Conservation (phyloP, 2,888 invertebrate genomes). For the Crossocerus cetratus region DNA sequence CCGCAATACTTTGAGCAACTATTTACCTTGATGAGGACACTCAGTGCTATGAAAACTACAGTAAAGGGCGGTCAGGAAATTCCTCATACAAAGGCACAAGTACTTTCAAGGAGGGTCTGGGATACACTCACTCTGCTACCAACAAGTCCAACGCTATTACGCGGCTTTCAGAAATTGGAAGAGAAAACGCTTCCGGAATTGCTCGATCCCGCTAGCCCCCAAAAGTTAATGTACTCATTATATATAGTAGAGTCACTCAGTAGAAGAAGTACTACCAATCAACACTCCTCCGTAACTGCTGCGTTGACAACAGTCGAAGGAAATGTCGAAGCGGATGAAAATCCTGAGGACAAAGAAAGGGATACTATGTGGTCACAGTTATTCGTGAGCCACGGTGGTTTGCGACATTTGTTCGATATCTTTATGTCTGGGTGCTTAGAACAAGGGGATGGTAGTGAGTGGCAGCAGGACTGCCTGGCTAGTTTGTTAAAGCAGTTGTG, state of each 20-base stretch:
- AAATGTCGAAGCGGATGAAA: slow-evolving; percentile 58
- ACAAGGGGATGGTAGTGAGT: slow-evolving; percentile 88
- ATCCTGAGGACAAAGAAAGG: slow-evolving; percentile 59
- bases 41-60: slow-evolving; percentile 91
- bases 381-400: slow-evolving; percentile 92
- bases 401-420: slow-evolving; percentile 92
- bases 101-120: slow-evolving; percentile 93
- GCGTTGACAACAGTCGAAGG: slow-evolving; percentile 57
- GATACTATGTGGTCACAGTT: slow-evolving; percentile 83
- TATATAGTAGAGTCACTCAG: slow-evolving; percentile 91
- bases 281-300: slow-evolving; percentile 48
- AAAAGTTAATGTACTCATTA: slow-evolving; percentile 96
- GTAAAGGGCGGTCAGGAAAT: slow-evolving; percentile 84
- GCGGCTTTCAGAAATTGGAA: slow-evolving; percentile 88
- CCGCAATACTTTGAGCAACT: slow-evolving; percentile 94
- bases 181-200: slow-evolving; percentile 85
- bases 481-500: slow-evolving; percentile 91
- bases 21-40: slow-evolving; percentile 92
- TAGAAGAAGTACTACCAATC: slow-evolving; percentile 63
- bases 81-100: slow-evolving; percentile 91
- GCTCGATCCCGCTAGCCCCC: slow-evolving; percentile 92
- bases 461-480: slow-evolving; percentile 96
- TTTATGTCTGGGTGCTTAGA: slow-evolving; percentile 89
- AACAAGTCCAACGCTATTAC: slow-evolving; percentile 90
- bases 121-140: slow-evolving; percentile 95